phyloP scores from a whole-genome alignment of 2,113 vertebrate species.

The Pardalotus punctatus region DNA sequence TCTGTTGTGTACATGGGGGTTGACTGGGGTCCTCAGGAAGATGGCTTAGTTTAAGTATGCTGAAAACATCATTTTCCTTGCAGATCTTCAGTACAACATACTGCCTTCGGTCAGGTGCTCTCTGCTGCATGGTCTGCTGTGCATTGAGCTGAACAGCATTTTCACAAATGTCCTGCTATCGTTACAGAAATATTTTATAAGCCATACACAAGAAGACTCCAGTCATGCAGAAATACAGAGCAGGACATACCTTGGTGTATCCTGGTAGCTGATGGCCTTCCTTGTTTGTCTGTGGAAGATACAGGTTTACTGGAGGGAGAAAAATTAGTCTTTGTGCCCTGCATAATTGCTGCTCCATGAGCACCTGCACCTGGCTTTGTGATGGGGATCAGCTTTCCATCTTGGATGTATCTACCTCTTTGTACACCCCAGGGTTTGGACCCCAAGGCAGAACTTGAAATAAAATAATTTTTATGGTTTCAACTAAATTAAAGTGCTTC shows the following conservation, averaged over 20 bases:
- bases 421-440: background rate
- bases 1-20: background rate
- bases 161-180: background rate
- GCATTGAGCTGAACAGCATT: background rate
- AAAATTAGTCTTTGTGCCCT: background rate
- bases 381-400: background rate
- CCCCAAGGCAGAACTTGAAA: background rate
- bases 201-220: background rate
- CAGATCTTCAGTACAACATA: background rate
- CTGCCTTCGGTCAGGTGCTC: background rate
- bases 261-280: background rate
- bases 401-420: background rate
- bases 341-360: accelerated
- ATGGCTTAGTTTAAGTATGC: background rate
- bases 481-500: background rate
- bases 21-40: background rate
- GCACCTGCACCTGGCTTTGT: background rate
- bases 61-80: background rate
- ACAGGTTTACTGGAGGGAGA: background rate
- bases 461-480: background rate
- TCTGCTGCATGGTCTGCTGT: background rate
- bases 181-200: background rate
- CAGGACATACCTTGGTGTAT: background rate
- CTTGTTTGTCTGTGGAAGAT: background rate
- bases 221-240: background rate